These are phyloP conservation scores for Leptinotarsa defecta DNA, from an alignment of 1,140 invertebrate species.

Conservation along the genomic window DNA sequence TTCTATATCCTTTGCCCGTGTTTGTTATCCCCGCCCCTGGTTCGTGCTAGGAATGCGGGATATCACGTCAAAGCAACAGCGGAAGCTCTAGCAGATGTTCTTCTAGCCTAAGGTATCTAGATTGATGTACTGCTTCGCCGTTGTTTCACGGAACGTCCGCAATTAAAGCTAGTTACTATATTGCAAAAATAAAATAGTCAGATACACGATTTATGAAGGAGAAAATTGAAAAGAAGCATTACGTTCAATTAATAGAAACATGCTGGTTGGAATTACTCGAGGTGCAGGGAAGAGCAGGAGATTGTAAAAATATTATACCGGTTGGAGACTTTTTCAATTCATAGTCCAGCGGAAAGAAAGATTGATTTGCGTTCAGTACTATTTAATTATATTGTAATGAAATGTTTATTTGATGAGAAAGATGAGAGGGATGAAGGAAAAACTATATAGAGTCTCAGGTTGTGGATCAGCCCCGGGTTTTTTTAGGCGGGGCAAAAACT, in stretches of 20 bases:
- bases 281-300: background rate
- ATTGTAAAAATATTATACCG: no score
- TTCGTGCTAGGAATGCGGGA: background rate
- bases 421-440: no score
- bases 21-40: background rate
- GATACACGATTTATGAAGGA: conserved; percentile 7
- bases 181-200: conserved; percentile 12
- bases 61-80: conserved; percentile 8
- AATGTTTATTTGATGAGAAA: no score
- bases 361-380: no score
- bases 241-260: conserved; percentile 3
- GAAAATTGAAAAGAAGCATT: conserved; percentile 6
- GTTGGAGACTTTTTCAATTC: no score
- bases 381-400: no score
- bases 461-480: no score
- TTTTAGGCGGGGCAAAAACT: no score
- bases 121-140: conserved; percentile 17
- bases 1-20: no score
- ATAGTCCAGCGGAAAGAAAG: no score
- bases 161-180: conserved; percentile 16
- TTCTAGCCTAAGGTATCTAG: conserved; percentile 15
- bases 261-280: background rate
- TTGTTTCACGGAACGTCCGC: conserved; percentile 15
- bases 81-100: conserved; percentile 20
- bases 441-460: no score